Percentiles rank a stretch among this genome's conserved stretches.
These are phyloP conservation scores for Drosophila orosa DNA, from an alignment of 1,140 invertebrate genomes.

Conservation along the genomic window DNA sequence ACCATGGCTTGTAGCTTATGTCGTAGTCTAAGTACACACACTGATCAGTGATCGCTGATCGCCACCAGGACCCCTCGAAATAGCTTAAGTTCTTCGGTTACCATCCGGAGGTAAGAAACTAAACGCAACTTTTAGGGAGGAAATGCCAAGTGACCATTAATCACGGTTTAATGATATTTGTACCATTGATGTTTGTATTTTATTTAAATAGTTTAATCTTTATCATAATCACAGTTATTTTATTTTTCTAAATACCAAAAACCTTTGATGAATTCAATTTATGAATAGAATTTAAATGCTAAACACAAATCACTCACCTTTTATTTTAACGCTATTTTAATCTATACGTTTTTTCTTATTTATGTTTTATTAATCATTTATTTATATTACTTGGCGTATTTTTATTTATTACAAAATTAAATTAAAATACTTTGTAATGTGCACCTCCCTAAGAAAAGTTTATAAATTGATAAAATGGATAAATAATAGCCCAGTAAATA, in stretches of 20 bases:
- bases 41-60: constrained; percentile 13
- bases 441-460: constrained; percentile 12
- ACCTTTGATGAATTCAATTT: background rate
- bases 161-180: background rate
- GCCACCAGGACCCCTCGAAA: constrained; percentile 24
- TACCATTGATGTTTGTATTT: no score
- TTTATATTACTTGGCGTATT: background rate
- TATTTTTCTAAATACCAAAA: background rate
- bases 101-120: constrained; percentile 47
- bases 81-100: constrained; percentile 48
- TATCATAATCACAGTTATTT: background rate
- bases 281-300: background rate
- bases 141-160: background rate
- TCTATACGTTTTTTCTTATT: no score
- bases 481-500: constrained; percentile 21
- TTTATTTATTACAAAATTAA: background rate
- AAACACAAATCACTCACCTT: no score
- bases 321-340: background rate
- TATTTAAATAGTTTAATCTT: background rate
- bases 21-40: constrained; percentile 46
- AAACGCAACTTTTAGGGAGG: constrained; percentile 21
- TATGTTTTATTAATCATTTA: background rate
- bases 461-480: constrained; percentile 1
- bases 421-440: background rate
- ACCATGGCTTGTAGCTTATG: constrained; percentile 69